Base-by-base conservation (phyloP, 2,113 vertebrate genomes). In the Pyxicephalus adspersus region DNA sequence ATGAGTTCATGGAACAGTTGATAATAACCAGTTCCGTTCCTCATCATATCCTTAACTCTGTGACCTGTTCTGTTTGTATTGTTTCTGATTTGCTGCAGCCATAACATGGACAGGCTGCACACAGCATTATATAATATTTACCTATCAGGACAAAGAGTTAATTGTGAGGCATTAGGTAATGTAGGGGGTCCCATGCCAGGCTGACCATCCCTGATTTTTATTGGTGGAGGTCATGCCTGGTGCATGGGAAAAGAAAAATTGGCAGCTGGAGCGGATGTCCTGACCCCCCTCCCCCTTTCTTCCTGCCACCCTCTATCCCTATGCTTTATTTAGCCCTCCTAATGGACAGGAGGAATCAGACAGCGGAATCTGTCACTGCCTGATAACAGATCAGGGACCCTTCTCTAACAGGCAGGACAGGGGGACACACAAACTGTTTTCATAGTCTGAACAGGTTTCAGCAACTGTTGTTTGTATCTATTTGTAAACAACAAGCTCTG, bases 211-310 rank as follows among this genome's bases (percentile, higher is more conserved):
- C 51, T 88, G 87, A 87, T 83, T 77, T 83, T 88, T 86, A 86
- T 85, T 86, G 85, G 71, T 0, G 74, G 83, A 94, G 94, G 94
- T 95, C 94, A 93, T 89, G 83, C 90, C 88, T 89, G 94, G 95
- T 96, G 96, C 95, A 96, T 96, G 94, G 94, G 95, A 97, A 96
- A 93, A 91, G 86, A 92, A 92, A 90, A 89, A 89, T 90, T 93
- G 87, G 94, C 92, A 92, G 90, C 91, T 92, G 88, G 87, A 90
- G 89, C 95, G 95, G 95, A 97, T 95, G 94, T 94, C 90, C 88
- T 88, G 87, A 88, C 92, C 91, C 90, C 91, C 93, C 88, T 60
- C 63, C 60, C 71, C 63, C 80, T 63, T 72, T 93, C 92, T 94
- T 95, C 94, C 87, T 88, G 92, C 82, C 81, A 89, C 90, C 88